Percentiles rank a stretch among this genome's conserved stretches.
Conservation (phyloP, 2,797 vertebrate species). For the Xenentodon cancila region DNA sequence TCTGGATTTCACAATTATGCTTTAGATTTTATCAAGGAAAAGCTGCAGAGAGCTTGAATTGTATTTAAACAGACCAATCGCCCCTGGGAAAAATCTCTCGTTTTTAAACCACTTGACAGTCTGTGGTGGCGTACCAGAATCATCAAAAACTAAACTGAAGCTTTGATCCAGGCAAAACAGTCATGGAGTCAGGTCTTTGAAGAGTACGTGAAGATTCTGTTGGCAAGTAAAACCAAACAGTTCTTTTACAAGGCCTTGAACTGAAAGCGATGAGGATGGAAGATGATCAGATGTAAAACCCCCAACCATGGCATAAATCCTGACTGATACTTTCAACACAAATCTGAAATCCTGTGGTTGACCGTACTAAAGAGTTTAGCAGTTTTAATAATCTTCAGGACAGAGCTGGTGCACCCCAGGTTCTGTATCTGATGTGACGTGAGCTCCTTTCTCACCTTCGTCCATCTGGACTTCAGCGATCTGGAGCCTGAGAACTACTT, state of each 20-base stretch:
- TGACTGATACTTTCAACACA: no score
- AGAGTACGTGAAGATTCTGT: constrained; percentile 88
- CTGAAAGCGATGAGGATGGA: no score
- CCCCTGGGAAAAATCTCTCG: constrained; percentile 84
- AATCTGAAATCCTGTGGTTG: no score
- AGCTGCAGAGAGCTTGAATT: constrained; percentile 57
- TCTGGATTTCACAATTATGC: constrained; percentile 91
- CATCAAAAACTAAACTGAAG: constrained; percentile 84
- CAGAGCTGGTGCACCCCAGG: constrained; percentile 74
- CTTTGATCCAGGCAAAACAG: constrained; percentile 84
- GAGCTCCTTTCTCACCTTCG: constrained; percentile 87
- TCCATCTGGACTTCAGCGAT: constrained; percentile 87
- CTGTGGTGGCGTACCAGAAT: constrained; percentile 88
- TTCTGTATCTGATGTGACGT: constrained; percentile 48
- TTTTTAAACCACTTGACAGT: constrained; percentile 91
- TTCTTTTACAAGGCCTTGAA: no score
- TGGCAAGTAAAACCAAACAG: constrained; percentile 45
- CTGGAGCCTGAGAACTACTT: constrained; percentile 92
- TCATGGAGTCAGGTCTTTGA: constrained; percentile 64
- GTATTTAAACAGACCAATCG: constrained; percentile 86
- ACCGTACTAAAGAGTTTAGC: constrained; percentile 17
- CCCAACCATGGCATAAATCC: no score
- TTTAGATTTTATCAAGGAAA: constrained; percentile 38
- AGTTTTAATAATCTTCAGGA: constrained; percentile 83
- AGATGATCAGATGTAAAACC: no score